Conservation (phyloP, 2,113 vertebrate species). For the Mixornis gularis region DNA sequence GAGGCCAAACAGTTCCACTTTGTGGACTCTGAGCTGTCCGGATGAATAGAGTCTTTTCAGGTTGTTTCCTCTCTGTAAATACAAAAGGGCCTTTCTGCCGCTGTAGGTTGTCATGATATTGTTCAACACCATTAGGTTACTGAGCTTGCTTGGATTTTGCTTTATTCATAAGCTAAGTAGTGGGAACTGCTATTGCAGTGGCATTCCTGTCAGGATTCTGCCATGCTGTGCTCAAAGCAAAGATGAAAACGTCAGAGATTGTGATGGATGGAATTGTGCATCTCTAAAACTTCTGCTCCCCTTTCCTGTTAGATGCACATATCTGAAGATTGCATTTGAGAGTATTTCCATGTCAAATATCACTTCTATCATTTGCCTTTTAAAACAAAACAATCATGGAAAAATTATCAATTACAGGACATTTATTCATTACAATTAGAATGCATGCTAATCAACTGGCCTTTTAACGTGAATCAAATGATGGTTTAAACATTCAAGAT, state of each 20-base stretch:
- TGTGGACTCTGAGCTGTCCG: background rate
- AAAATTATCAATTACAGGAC: constrained; percentile 14
- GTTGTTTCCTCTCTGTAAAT: background rate
- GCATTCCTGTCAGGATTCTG: background rate
- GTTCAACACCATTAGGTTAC: background rate
- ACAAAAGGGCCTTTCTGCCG: background rate
- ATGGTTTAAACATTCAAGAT: constrained; percentile 35
- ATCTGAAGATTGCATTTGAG: background rate
- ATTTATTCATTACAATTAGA: constrained; percentile 44
- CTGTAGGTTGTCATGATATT: background rate
- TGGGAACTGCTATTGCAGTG: background rate
- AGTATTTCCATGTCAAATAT: background rate
- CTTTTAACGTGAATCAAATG: constrained; percentile 18
- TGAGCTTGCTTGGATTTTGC: background rate
- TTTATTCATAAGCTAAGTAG: background rate
- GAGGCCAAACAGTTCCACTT: background rate
- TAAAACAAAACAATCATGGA: background rate
- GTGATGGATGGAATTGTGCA: background rate
- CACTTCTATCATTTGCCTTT: background rate
- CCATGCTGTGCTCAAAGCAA: background rate
- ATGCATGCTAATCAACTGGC: constrained; percentile 46
- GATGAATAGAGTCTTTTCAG: background rate
- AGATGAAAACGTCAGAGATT: background rate
- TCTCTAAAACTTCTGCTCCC: background rate
- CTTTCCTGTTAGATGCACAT: background rate